Evolutionary conservation across 2,888 invertebrate species (phyloP).

Genomic region (Tetragonula carbonaria): DNA sequence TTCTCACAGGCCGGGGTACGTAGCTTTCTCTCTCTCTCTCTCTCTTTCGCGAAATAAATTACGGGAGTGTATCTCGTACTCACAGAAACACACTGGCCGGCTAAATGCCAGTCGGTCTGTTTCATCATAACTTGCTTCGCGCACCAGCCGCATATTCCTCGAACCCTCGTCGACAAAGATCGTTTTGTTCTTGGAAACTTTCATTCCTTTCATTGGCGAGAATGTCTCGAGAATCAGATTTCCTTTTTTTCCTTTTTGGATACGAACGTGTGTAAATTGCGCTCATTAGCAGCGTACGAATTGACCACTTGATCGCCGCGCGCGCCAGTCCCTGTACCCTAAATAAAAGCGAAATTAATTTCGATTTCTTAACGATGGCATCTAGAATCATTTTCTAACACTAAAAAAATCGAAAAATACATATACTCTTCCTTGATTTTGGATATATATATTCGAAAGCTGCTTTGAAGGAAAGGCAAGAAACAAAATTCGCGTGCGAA

Average conservation of each 20-base stretch:
- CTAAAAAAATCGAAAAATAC: too few relatives aligned
- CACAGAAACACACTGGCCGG: constrained; percentile 11
- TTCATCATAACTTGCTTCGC: constrained; percentile 28
- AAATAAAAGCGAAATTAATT: too few relatives aligned
- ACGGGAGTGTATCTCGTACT: background rate
- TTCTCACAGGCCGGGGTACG: constrained; percentile 8
- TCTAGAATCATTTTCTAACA: too few relatives aligned
- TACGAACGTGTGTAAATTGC: constrained; percentile 9
- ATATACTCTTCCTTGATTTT: too few relatives aligned
- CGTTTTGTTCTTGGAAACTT: constrained; percentile 10
- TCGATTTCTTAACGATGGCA: too few relatives aligned
- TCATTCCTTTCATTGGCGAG: background rate
- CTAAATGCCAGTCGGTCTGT: constrained; percentile 28
- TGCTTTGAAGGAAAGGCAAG: too few relatives aligned
- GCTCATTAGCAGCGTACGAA: background rate
- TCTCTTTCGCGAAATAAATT: constrained; percentile 21
- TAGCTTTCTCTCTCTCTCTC: background rate
- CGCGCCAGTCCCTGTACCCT: too few relatives aligned
- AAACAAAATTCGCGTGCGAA: too few relatives aligned
- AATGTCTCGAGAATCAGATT: background rate
- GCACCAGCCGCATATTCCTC: background rate
- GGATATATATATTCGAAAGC: too few relatives aligned
- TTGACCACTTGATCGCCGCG: background rate
- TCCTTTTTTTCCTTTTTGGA: too few relatives aligned
- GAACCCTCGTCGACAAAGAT: constrained; percentile 9